Evolutionary conservation across 2,888 invertebrate genomes (phyloP).

Genomic region (Lycocerus yunnanus): DNA sequence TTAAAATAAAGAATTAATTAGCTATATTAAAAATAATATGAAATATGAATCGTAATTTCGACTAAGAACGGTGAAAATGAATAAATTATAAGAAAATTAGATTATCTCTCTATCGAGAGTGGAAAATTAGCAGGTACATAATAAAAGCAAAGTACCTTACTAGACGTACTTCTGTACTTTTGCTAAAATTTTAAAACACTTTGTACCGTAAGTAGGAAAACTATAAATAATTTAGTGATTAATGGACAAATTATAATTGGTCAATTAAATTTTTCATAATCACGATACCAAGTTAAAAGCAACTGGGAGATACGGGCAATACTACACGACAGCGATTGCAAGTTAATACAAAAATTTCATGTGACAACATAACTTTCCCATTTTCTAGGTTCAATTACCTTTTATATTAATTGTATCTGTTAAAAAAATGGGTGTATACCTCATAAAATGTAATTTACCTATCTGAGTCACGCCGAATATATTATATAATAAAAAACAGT

Average conservation of each 20-base stretch:
- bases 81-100: slow-evolving; percentile 18
- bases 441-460: too few relatives aligned
- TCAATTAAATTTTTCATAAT: not conserved
- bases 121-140: slow-evolving; percentile 10
- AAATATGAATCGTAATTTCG: slow-evolving; percentile 10
- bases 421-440: too few relatives aligned
- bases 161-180: slow-evolving; percentile 2
- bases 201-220: not conserved
- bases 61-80: slow-evolving; percentile 8
- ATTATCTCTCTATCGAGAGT: slow-evolving; percentile 17
- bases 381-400: too few relatives aligned
- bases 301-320: not conserved
- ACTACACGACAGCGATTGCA: not conserved
- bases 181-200: slow-evolving; percentile 7
- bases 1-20: not conserved
- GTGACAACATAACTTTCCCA: too few relatives aligned
- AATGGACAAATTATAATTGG: not conserved
- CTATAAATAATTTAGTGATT: not conserved
- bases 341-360: too few relatives aligned
- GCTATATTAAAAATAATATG: slow-evolving; percentile 9
- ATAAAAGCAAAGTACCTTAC: slow-evolving; percentile 4
- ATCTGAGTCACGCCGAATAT: too few relatives aligned
- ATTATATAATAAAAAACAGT: too few relatives aligned
- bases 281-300: not conserved
- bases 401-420: too few relatives aligned